Percentiles rank a stretch among this genome's conserved stretches.
Evolutionary conservation across 2,888 invertebrate genomes (phyloP).

Genomic region (Gerris lacustris): DNA sequence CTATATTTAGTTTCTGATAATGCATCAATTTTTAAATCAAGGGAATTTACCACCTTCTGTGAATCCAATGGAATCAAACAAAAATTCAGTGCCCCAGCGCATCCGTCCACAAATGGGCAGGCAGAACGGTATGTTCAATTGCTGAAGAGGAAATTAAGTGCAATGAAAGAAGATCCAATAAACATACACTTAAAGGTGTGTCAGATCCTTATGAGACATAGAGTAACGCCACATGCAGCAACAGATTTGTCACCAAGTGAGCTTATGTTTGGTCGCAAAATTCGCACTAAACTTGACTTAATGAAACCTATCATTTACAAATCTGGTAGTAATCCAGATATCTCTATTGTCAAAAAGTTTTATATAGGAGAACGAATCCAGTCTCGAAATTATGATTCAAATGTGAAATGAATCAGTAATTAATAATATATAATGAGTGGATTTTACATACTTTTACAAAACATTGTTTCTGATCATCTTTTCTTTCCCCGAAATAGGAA

Average conservation of each 20-base stretch:
- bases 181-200: neutral
- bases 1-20: neutral
- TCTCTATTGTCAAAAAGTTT: no score
- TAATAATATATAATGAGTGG: no score
- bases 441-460: no score
- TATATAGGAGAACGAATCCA: no score
- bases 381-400: no score
- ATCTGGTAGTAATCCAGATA: no score
- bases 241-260: neutral
- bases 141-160: neutral
- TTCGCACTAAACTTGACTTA: neutral
- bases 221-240: neutral
- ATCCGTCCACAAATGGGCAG: neutral
- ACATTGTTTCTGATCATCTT: no score
- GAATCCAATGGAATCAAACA: neutral
- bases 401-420: no score
- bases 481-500: no score
- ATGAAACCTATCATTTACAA: neutral
- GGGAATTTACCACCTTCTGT: neutral
- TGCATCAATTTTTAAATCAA: neutral
- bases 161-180: neutral
- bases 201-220: neutral
- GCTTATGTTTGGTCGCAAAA: neutral
- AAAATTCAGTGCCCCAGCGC: neutral
- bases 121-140: neutral